Conservation (phyloP, 2,888 invertebrate species). For the Frankliniella fusca region DNA sequence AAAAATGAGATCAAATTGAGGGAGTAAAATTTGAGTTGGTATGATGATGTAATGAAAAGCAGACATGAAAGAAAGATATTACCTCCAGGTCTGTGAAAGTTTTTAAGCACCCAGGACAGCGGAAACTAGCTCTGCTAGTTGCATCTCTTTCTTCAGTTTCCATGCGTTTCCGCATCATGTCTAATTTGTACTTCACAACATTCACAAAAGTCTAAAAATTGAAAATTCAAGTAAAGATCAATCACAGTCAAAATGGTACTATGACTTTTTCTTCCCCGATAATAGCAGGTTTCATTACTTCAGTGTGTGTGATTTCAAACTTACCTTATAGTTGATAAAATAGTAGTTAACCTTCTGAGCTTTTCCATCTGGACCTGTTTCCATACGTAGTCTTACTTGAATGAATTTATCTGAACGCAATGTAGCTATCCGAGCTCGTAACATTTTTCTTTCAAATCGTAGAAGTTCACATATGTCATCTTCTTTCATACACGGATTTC, state of each 20-base stretch:
- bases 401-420: conserved; percentile 90
- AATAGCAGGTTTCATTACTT: neutral
- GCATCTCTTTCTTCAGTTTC: conserved; percentile 94
- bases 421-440: conserved; percentile 79
- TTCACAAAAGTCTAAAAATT: conserved; percentile 75
- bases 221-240: neutral
- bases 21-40: neutral
- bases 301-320: conserved; percentile 16
- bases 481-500: conserved; percentile 94
- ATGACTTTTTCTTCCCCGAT: neutral
- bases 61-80: conserved; percentile 40
- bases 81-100: conserved; percentile 93
- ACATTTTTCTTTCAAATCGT: conserved; percentile 90
- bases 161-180: conserved; percentile 90
- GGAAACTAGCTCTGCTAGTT: conserved; percentile 91
- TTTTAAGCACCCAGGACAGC: conserved; percentile 84
- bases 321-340: conserved; percentile 88
- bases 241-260: too few species aligned
- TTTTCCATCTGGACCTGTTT: conserved; percentile 90
- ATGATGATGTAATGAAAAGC: conserved; percentile 29
- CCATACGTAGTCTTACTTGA: conserved; percentile 88
- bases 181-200: conserved; percentile 95
- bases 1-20: neutral
- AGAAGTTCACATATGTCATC: conserved; percentile 85
- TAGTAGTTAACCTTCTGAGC: conserved; percentile 95